Evolutionary conservation across 2,113 vertebrate species (phyloP).

Genomic region (Bubo blakistoni): DNA sequence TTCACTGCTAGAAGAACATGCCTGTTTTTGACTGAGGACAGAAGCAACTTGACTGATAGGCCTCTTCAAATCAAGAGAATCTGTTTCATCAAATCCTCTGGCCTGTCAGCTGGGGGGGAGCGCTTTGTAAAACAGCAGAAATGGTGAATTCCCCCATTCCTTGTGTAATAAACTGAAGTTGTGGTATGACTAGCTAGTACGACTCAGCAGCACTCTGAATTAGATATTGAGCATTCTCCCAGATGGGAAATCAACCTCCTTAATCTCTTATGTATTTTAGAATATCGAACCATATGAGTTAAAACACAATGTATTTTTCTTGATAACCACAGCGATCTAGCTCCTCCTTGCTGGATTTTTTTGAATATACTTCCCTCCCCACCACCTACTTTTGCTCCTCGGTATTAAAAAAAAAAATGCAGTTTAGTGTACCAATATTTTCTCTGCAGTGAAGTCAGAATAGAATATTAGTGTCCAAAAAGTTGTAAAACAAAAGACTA

Average conservation of each 20-base stretch:
- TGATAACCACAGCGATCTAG: neutral
- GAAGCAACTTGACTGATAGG: neutral
- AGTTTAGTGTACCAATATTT: neutral
- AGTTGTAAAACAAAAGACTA: constrained; percentile 62
- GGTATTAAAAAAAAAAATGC: neutral
- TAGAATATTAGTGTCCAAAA: constrained; percentile 49
- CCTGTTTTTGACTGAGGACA: neutral
- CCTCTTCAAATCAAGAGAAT: neutral
- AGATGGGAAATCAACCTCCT: neutral
- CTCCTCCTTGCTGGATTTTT: neutral
- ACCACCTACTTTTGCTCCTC: neutral
- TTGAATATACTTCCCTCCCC: neutral
- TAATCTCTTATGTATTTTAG: neutral
- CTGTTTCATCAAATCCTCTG: neutral
- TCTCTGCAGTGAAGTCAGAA: neutral
- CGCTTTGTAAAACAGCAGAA: neutral
- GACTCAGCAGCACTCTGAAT: neutral
- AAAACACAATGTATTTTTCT: neutral
- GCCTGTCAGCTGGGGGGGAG: neutral
- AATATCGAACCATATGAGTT: neutral
- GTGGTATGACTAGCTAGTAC: neutral
- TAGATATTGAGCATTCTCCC: neutral
- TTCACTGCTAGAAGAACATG: neutral
- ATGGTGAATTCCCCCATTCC: neutral
- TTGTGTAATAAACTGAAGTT: neutral